A percentile compares a stretch with the other conserved stretches of the same genome.
These are phyloP conservation scores for Cephalopachus bancanus DNA, from an alignment of 2,797 vertebrate genomes.

Conservation along the genomic window DNA sequence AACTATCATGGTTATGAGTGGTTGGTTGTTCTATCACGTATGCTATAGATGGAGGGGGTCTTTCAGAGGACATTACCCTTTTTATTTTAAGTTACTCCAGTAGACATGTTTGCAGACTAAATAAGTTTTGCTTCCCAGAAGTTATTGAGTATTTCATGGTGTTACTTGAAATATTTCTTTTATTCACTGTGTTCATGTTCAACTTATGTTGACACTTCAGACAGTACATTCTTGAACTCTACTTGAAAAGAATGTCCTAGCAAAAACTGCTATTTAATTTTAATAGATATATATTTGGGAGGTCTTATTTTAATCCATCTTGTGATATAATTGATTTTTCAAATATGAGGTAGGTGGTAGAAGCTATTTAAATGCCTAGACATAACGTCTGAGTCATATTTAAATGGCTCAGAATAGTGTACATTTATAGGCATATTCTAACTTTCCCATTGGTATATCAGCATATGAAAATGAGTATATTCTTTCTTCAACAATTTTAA, in stretches of 20 bases:
- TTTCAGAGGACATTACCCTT: neutral
- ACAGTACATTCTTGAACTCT: neutral
- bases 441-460: neutral
- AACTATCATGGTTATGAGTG: neutral
- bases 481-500: slow-evolving; percentile 13
- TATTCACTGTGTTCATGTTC: neutral
- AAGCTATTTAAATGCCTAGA: neutral
- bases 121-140: neutral
- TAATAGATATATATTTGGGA: neutral
- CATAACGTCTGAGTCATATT: neutral
- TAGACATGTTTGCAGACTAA: neutral
- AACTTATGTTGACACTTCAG: neutral
- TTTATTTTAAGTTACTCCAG: neutral
- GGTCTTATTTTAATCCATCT: neutral
- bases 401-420: neutral
- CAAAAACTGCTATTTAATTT: neutral
- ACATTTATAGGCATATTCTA: neutral
- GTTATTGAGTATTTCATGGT: neutral
- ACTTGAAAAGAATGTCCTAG: neutral
- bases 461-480: neutral
- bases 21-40: neutral
- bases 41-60: neutral
- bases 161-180: neutral
- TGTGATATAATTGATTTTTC: slow-evolving; percentile 1
- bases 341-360: neutral